Evolutionary conservation across 2,113 vertebrate species (phyloP), one percentile per base, ranked within the genome.

Genomic region (Aegotheles bennettii): DNA sequence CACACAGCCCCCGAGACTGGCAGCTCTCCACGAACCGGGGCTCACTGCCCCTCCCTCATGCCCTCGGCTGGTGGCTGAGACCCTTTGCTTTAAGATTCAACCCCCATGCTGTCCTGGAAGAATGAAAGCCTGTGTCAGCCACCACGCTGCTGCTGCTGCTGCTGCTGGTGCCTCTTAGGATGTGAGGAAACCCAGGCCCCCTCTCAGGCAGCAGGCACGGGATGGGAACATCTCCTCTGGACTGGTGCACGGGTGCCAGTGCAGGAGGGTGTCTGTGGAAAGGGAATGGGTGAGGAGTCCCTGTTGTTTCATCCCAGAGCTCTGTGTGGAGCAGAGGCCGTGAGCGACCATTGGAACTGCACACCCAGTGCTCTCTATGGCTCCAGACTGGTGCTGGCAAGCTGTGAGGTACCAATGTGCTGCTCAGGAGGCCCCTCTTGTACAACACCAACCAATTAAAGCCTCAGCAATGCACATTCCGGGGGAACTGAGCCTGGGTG

Each of bases 131-230:
- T 20, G 56, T 13, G 18, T 3, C 74, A 51, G 63, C 23, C 35
- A 45, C 57, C 29, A 67, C 33, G 8, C 3, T 50, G 31, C 83
- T 79, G 78, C 29, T 56, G 8, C 3, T 50, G 31, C 83, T 79
- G 78, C 29, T 56, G 35, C 51, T 40, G 43, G 4, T 42, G 47
- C 24, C 40, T 56, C 70, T 57, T 10, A 65, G 54, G 53, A 90
- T 16, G n/a, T 28, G 65, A 50, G 42, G 48, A 68, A 76, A 64
- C 18, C 0, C 51, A 50, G 5, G 11, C 3, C 16, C 16, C 8
- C 19, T 29, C 36, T 51, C 15, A 6, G 64, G 84, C 38, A 36
- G 12, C 0, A 2, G 20, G 40, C 11, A 9, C 2, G 0, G 4
- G 53, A 38, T 29, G 43, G 43, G n/a, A 26, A 9, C 53, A 5